Conservation (phyloP, 2,113 vertebrate genomes). For the Macrotis lagotis region DNA sequence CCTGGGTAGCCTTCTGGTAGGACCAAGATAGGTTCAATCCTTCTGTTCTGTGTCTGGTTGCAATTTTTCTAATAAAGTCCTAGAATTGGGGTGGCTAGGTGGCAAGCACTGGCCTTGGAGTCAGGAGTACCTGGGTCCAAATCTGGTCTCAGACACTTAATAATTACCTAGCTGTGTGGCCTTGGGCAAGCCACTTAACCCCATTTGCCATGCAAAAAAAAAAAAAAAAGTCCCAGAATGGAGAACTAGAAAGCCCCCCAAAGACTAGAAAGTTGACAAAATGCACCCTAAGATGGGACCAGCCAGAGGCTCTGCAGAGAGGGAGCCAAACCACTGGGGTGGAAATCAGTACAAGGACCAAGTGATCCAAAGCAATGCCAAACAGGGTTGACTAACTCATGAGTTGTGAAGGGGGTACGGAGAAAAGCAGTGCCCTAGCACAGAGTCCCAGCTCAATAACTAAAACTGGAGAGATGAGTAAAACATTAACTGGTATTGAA, state of each 20-base stretch:
- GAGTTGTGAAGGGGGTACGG: neutral
- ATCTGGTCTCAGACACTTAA: too few species aligned
- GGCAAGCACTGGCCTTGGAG: too few species aligned
- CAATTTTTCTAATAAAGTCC: neutral
- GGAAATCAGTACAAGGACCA: neutral
- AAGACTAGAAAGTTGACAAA: neutral
- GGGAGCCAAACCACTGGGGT: neutral
- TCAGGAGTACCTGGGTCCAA: too few species aligned
- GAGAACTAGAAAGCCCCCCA: neutral
- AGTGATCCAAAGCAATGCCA: neutral
- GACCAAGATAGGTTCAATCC: neutral
- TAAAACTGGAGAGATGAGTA: neutral
- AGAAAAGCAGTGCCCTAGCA: neutral
- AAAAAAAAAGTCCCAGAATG: neutral
- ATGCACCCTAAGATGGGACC: neutral
- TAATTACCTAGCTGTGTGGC: too few species aligned
- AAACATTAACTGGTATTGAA: neutral
- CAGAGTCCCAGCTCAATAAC: neutral
- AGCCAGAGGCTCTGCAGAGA: neutral
- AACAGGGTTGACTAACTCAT: neutral
- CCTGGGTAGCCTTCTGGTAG: neutral
- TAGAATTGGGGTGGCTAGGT: too few species aligned
- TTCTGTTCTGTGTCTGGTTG: neutral
- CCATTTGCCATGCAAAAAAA: too few species aligned
- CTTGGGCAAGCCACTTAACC: too few species aligned